Base-by-base conservation (phyloP, 2,888 invertebrate species). In the Drosophila birchii region DNA sequence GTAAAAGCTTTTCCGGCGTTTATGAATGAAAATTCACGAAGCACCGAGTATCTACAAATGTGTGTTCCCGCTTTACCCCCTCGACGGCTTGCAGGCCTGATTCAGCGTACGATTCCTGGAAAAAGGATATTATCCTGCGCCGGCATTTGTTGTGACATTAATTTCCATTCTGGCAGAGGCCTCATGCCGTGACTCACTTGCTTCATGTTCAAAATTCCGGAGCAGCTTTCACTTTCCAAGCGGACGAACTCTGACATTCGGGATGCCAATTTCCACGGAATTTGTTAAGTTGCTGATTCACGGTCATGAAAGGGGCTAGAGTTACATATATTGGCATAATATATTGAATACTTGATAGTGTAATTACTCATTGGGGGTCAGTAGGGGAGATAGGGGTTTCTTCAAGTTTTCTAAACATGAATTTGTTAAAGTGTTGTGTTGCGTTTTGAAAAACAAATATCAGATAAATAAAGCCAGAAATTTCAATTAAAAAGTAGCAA, bases 71-170 rank as follows among this genome's bases (percentile, higher is more conserved):
- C 36, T 23, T n/a, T 16, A 12, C 8, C 49, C 49, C 39, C 51
- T 51, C 18, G 4, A 41, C 23, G 67, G 8, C 34, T 23, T 26
- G 39, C 12, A 26, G 57, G 66, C 49, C 80, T 89, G 90, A 90
- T 78, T 90, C 90, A 90, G 77, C 79, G 51, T 16, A 39, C 58
- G 61, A 80, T 90, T 90, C 90, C 83, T 80, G 89, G 90, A 90
- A 90, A 66, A 90, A 86, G 86, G 90, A 89, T 86, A 83, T 77
- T 79, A 86, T 83, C 88, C 82, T 80, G 78, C 76, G 78, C 59
- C 74, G 81, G 79, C 76, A 80, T 89, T 83, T 90, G 90, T 90
- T 88, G 75, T 85, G 85, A 78, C 83, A 70, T 76, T 68, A 77
- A 71, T 59, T 72, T 68, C 12, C 18, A 38, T 51, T 58, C 55